Percentiles rank a stretch among this genome's conserved stretches.
Evolutionary conservation across 35 echinoderm and acorn worm species (phyloP).

Genomic region (Apostichopus parvimensis): DNA sequence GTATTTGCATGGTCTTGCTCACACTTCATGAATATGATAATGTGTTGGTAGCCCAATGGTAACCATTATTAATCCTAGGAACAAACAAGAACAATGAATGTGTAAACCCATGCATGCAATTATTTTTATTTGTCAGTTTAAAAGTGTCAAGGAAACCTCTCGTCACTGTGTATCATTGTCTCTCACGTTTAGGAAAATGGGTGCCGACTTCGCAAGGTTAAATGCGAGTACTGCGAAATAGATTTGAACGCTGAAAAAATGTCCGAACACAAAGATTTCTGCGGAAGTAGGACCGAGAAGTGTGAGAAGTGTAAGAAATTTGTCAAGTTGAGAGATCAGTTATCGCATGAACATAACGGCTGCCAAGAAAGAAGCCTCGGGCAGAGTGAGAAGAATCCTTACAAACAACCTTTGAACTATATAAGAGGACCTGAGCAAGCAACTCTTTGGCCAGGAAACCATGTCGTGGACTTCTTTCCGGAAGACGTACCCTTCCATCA

Average conservation of each 20-base stretch:
- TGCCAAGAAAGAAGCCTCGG: constrained; percentile 43
- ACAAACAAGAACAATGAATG: too few relatives aligned
- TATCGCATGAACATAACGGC: constrained; percentile 54
- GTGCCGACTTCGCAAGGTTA: constrained; percentile 57
- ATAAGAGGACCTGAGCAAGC: not conserved
- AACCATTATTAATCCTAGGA: too few relatives aligned
- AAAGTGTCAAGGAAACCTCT: too few relatives aligned
- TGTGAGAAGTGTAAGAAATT: constrained; percentile 76
- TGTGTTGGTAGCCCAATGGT: too few relatives aligned
- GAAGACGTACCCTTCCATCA: not conserved
- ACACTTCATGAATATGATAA: too few relatives aligned
- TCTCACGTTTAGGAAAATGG: not conserved
- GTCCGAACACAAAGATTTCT: constrained; percentile 76
- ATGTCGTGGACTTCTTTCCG: not conserved
- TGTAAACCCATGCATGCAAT: too few relatives aligned
- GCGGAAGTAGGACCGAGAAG: constrained; percentile 86
- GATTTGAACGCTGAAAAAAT: constrained; percentile 67
- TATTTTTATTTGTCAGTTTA: too few relatives aligned
- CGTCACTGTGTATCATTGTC: not conserved
- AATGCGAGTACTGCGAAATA: constrained; percentile 93
- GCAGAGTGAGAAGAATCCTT: not conserved
- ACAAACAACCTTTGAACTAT: not conserved
- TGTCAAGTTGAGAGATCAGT: constrained; percentile 73
- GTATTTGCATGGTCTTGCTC: too few relatives aligned
- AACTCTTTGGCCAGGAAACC: not conserved